phyloP scores from a whole-genome alignment of 1,140 invertebrate genomes.

The Leptopilina clavipes region DNA sequence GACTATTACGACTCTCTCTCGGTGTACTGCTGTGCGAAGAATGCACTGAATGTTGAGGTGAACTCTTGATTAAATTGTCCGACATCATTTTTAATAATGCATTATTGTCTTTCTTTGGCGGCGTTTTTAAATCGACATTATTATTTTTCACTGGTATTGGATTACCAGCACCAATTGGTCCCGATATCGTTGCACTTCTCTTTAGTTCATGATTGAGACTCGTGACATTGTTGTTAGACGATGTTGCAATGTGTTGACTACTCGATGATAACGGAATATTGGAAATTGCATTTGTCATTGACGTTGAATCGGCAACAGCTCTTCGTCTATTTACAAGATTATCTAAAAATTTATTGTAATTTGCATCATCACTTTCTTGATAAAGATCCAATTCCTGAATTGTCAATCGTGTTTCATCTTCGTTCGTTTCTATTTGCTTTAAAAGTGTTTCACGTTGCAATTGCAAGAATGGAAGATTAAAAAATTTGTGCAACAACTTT shows the following conservation, averaged over 20 bases:
- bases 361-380: conserved; percentile 90
- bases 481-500: conserved; percentile 95
- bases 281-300: conserved; percentile 64
- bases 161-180: conserved; percentile 72
- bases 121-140: conserved; percentile 60
- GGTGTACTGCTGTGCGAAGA: conserved; percentile 13
- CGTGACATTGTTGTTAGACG: conserved; percentile 52
- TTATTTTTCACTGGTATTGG: conserved; percentile 72
- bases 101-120: conserved; percentile 57
- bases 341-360: conserved; percentile 90
- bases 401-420: conserved; percentile 87
- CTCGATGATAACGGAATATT: conserved; percentile 68
- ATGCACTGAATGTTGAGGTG: conserved; percentile 10
- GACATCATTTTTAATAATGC: neutral
- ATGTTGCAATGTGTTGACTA: conserved; percentile 55
- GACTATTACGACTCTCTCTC: conserved; percentile 38
- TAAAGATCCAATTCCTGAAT: conserved; percentile 88
- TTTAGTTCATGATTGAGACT: conserved; percentile 53
- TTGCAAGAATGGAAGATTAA: conserved; percentile 96
- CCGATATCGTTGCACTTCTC: conserved; percentile 62
- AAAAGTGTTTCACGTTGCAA: conserved; percentile 92
- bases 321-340: conserved; percentile 83
- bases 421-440: conserved; percentile 91
- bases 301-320: conserved; percentile 80
- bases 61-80: conserved; percentile 34